phyloP scores from a whole-genome alignment of 2,888 invertebrate genomes.

The Thymelicus sylvestris region DNA sequence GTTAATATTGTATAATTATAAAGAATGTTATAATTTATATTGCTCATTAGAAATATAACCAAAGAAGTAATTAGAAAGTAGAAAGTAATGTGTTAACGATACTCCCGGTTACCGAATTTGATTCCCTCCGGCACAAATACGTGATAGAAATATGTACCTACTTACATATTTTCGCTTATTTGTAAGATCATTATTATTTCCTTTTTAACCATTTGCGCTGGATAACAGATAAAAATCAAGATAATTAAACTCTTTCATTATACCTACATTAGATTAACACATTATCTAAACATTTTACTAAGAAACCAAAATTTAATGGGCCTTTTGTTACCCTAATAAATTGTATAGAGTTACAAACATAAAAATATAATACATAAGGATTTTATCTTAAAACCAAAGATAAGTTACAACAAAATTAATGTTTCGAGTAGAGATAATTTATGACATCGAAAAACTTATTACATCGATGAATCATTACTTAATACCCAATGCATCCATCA shows the following conservation, averaged over 20 bases:
- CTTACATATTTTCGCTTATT: too few relatives aligned
- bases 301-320: neutral
- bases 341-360: neutral
- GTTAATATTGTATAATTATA: too few relatives aligned
- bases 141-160: too few relatives aligned
- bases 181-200: too few relatives aligned
- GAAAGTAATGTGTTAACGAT: too few relatives aligned
- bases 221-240: too few relatives aligned
- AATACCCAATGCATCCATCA: conserved; percentile 35
- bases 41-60: too few relatives aligned
- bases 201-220: too few relatives aligned
- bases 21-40: too few relatives aligned
- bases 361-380: conserved; percentile 8
- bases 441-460: conserved; percentile 33
- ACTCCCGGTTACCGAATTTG: too few relatives aligned
- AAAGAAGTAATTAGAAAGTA: too few relatives aligned
- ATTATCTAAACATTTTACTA: neutral
- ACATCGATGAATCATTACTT: conserved; percentile 30
- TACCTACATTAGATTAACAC: neutral
- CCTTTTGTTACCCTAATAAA: neutral
- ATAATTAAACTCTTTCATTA: neutral
- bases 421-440: conserved; percentile 30
- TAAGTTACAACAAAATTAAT: conserved; percentile 29
- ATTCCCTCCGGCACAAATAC: too few relatives aligned
- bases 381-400: conserved; percentile 17